phyloP scores from a whole-genome alignment of 37 sponge, comb jelly and placozoan genomes.

The Hexactinellida sp. region DNA sequence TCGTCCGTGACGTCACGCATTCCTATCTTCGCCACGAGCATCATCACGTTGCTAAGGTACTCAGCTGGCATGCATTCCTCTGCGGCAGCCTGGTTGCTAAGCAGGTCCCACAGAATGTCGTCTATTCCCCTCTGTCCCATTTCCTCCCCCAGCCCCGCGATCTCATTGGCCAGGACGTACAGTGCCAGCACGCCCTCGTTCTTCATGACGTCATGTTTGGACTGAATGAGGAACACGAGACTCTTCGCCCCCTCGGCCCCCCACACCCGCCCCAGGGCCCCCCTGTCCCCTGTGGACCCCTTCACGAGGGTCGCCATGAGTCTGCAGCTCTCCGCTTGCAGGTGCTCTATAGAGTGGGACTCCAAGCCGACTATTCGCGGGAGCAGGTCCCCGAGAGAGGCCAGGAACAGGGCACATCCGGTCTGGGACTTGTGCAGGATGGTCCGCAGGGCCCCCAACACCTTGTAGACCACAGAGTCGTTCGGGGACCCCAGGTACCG shows the following conservation, averaged over 20 bases:
- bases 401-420: neutral
- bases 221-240: neutral
- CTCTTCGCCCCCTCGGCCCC: neutral
- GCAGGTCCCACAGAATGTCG: neutral
- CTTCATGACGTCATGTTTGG: slow-evolving; percentile 17
- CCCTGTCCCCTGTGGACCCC: neutral
- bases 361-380: neutral
- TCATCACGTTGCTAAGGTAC: neutral
- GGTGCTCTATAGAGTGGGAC: neutral
- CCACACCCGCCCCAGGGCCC: neutral
- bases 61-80: neutral
- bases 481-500: neutral
- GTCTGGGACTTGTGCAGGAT: neutral
- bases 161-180: neutral
- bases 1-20: neutral
- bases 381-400: neutral
- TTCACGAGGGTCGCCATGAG: neutral
- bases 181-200: neutral
- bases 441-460: neutral
- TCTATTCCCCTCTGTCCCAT: neutral
- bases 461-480: neutral
- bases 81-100: neutral
- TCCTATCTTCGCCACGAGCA: neutral
- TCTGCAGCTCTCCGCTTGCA: neutral
- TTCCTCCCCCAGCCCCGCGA: neutral